Evolutionary conservation across 2,888 invertebrate species (phyloP).

Genomic region (Agrenia bidenticulata): DNA sequence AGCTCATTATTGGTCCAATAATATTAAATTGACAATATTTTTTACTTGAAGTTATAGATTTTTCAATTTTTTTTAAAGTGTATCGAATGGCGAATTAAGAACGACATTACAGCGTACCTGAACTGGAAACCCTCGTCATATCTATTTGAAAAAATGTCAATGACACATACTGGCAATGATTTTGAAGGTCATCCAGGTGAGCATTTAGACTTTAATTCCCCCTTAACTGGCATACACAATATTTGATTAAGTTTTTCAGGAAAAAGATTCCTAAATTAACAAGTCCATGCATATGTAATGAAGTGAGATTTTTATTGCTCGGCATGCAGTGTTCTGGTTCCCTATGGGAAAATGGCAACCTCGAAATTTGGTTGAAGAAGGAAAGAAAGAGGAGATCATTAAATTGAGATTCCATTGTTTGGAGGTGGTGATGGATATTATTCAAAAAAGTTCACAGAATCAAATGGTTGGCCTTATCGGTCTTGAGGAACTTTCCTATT

Average conservation of each 20-base stretch:
- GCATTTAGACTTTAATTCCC: slow-evolving; percentile 2
- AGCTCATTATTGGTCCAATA: not conserved
- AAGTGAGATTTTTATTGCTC: not conserved
- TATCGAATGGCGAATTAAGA: not conserved
- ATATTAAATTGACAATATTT: not conserved
- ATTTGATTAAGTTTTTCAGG: not conserved
- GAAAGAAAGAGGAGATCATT: slow-evolving; percentile 30
- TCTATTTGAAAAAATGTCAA: not conserved
- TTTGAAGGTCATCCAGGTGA: slow-evolving; percentile 12
- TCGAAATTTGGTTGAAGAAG: slow-evolving; percentile 32
- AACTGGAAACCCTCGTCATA: not conserved
- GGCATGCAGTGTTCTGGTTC: slow-evolving; percentile 31
- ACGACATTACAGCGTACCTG: not conserved
- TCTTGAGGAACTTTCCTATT: slow-evolving; percentile 31
- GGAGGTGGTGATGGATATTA: slow-evolving; percentile 25
- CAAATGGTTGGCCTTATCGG: slow-evolving; percentile 29
- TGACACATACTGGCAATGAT: not conserved
- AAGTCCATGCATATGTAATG: too few relatives aligned
- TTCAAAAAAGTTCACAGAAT: slow-evolving; percentile 3
- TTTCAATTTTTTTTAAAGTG: not conserved
- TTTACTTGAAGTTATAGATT: not conserved
- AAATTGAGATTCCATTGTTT: slow-evolving; percentile 32
- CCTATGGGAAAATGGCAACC: slow-evolving; percentile 33
- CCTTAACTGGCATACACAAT: not conserved
- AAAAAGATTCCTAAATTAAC: too few relatives aligned